Evolutionary conservation across 2,888 invertebrate species (phyloP).

Genomic region (Eubasilissa splendida): DNA sequence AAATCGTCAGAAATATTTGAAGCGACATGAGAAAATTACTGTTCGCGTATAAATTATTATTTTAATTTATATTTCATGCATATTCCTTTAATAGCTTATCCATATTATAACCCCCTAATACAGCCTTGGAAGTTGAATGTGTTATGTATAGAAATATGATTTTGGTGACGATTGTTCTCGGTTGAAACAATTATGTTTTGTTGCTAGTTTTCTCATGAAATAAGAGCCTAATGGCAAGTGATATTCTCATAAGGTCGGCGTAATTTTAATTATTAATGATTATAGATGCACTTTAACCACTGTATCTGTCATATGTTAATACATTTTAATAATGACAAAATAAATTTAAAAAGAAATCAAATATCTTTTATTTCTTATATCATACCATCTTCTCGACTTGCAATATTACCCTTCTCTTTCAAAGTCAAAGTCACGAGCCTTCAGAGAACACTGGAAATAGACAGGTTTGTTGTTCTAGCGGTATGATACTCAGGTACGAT

Average conservation of each 20-base stretch:
- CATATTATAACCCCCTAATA: neutral
- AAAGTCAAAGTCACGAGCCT: too few species aligned
- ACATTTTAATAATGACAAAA: constrained; percentile 43
- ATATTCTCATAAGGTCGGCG: constrained; percentile 40
- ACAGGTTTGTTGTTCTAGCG: too few species aligned
- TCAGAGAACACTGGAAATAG: too few species aligned
- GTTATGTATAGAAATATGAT: constrained; percentile 10
- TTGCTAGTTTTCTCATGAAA: constrained; percentile 20
- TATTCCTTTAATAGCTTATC: too few species aligned
- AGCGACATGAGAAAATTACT: too few species aligned
- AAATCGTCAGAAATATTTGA: too few species aligned
- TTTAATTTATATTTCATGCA: too few species aligned
- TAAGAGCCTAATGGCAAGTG: constrained; percentile 40
- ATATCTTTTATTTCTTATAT: neutral
- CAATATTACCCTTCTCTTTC: too few species aligned
- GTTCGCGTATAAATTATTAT: too few species aligned
- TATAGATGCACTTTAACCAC: constrained; percentile 34
- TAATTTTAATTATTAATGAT: constrained; percentile 33
- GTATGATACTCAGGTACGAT: too few species aligned
- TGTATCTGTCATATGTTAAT: constrained; percentile 42
- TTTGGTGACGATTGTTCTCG: constrained; percentile 18
- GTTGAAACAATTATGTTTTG: constrained; percentile 6
- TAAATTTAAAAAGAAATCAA: constrained; percentile 23
- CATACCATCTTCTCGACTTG: too few species aligned
- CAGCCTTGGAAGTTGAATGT: constrained; percentile 9